phyloP scores from a whole-genome alignment of 2,797 vertebrate genomes.

The Darevskia mixta region DNA sequence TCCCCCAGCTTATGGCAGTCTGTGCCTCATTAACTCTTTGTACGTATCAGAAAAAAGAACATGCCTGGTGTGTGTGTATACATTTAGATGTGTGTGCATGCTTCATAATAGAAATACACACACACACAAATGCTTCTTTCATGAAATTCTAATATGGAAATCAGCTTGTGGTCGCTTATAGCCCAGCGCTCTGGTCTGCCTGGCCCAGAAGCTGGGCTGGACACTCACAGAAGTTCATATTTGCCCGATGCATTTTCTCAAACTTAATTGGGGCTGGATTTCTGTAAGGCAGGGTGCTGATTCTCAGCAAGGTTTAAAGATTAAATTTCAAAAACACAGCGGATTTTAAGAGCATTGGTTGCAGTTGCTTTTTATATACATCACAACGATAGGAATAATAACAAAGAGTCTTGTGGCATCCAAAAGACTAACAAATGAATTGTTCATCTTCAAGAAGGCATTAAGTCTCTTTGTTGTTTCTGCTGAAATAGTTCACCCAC shows the following conservation, averaged over 20 bases:
- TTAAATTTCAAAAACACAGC: background rate
- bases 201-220: background rate
- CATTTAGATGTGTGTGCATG: constrained; percentile 48
- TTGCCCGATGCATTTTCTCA: background rate
- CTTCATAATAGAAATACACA: background rate
- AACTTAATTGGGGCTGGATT: background rate
- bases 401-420: background rate
- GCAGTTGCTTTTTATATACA: background rate
- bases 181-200: background rate
- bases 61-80: background rate
- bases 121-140: background rate
- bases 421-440: too few species aligned
- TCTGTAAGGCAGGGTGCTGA: background rate
- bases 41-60: constrained; percentile 23
- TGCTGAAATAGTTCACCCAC: too few species aligned
- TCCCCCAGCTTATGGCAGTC: background rate
- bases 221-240: background rate
- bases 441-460: too few species aligned
- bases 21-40: constrained; percentile 41
- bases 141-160: constrained; percentile 23
- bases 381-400: background rate
- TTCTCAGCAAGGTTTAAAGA: constrained; percentile 9
- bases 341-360: background rate
- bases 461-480: too few species aligned
- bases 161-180: constrained; percentile 15